These are phyloP conservation scores for Anisognathus igniventris DNA, from an alignment of 2,797 vertebrate species.

Conservation along the genomic window DNA sequence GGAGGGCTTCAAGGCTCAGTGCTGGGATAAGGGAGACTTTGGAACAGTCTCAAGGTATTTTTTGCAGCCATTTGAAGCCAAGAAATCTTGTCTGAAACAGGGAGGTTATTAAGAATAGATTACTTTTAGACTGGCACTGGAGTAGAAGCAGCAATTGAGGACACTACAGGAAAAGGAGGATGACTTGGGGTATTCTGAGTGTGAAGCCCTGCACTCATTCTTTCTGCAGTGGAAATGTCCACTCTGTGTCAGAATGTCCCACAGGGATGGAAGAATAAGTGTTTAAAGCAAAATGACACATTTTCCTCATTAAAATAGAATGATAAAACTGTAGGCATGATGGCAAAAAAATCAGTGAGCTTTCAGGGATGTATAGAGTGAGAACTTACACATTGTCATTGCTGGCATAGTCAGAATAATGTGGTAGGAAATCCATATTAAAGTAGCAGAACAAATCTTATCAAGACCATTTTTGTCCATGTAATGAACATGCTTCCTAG, in stretches of 20 bases:
- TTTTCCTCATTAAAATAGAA: not conserved
- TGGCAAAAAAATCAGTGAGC: not conserved
- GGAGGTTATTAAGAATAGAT: not conserved
- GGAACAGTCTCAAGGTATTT: not conserved
- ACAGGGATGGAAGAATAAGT: not conserved
- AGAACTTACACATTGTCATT: not conserved
- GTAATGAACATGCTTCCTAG: not conserved
- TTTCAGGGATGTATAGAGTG: not conserved
- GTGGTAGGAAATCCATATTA: not conserved
- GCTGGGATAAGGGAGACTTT: not conserved
- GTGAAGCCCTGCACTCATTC: not conserved
- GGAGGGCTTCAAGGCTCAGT: not conserved
- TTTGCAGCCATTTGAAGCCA: not conserved
- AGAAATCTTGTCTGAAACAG: not conserved
- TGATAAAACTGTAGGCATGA: not conserved
- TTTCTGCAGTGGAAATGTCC: not conserved
- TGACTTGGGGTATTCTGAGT: accelerated
- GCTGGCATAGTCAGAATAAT: not conserved
- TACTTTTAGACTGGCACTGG: not conserved
- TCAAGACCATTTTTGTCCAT: not conserved
- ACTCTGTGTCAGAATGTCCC: not conserved
- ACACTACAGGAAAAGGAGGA: not conserved
- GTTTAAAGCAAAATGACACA: not conserved
- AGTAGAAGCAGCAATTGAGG: not conserved
- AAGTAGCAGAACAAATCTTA: not conserved